Evolutionary conservation across 2,797 vertebrate species (phyloP), one percentile per base, ranked within the genome.

Genomic region (Lagodon rhomboides): DNA sequence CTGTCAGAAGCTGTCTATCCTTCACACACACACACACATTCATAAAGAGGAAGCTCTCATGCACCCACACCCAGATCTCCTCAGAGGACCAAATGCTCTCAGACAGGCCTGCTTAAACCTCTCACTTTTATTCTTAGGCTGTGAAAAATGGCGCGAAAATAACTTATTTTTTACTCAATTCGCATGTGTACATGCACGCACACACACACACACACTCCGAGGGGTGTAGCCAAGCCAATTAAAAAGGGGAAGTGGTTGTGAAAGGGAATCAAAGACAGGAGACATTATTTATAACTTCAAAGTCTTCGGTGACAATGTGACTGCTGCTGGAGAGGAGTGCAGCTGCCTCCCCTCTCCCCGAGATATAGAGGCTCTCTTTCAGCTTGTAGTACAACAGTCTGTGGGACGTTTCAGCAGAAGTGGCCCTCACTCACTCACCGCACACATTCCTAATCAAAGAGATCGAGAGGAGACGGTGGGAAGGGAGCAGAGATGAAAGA

Each of bases 271-370:
- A 77, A 74, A 75, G 66, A 70, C 62, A 63, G 54, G 55, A 65
- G 54, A 76, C 38, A 75, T 82, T 86, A 86, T 86, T 88, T 82
- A 81, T 83, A 90, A 86, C 85, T 89, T 90, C 84, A 91, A 90
- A 91, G 86, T 69, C 27, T 81, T 85, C 65, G 13, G 59, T 73
- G 82, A 81, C 84, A 79, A 59, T 78, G 50, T 17, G 51, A 69
- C 66, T 89, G 64, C 17, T 61, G 38, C 54, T 58, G 63, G 50
- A 72, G 46, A 69, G 67, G 44, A 80, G 58, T 30, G 61, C 53
- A 77, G 56, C 70, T 25, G 49, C 65, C 25, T 83, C 64, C 77
- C 60, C 76, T 59, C 75, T 47, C 43, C 67, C 64, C 54, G 13
- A 68, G 44, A 78, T 69, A 82, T 22, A 53, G 63, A 60, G 59